These are phyloP conservation scores for Noturus placidus DNA, from an alignment of 2,113 vertebrate species.

Conservation along the genomic window DNA sequence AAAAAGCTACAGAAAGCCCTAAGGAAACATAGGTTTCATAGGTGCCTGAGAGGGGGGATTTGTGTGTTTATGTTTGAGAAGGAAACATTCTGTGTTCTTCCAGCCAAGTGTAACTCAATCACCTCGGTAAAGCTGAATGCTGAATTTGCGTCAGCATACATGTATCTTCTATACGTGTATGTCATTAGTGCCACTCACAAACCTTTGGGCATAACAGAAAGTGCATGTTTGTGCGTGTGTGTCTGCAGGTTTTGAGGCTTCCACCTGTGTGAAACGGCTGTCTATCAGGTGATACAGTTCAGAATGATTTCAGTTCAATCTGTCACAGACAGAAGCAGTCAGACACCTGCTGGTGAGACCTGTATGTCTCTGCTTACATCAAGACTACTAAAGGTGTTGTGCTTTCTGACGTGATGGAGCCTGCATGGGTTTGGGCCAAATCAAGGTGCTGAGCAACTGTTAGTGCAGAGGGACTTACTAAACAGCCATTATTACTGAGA, in stretches of 20 bases:
- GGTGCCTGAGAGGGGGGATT: no score
- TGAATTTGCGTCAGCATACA: background rate
- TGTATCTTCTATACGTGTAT: background rate
- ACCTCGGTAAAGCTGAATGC: background rate
- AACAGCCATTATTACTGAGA: background rate
- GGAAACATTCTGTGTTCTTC: no score
- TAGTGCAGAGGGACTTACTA: background rate
- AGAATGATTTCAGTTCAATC: slow-evolving; percentile 8
- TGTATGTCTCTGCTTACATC: background rate
- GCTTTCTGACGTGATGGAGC: background rate
- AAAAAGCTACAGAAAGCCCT: no score
- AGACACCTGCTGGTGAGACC: background rate
- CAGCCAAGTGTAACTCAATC: background rate
- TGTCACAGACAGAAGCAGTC: background rate
- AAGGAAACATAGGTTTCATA: no score
- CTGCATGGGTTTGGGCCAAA: background rate
- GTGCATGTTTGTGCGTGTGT: background rate
- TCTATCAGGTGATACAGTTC: background rate
- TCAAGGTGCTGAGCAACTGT: background rate
- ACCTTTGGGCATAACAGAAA: background rate
- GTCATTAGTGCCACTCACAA: background rate
- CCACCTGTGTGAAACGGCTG: background rate
- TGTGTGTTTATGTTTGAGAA: background rate
- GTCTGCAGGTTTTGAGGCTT: background rate
- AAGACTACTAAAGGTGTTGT: background rate